Evolutionary conservation across 2,113 vertebrate species (phyloP).

Genomic region (Rostratula benghalensis): DNA sequence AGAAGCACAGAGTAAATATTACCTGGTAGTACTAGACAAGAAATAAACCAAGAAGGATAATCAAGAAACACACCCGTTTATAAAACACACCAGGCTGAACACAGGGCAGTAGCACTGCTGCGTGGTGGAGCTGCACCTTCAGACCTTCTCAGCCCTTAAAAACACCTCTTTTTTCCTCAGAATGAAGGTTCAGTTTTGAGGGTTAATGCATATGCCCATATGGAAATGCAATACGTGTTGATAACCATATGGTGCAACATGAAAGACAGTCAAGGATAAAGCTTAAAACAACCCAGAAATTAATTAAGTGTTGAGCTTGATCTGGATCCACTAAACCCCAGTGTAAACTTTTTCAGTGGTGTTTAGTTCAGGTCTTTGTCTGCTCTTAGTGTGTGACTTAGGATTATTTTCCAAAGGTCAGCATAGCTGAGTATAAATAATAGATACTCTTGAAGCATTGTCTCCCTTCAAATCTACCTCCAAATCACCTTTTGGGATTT

Average conservation of each 20-base stretch:
- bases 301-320: conserved; percentile 5
- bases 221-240: background rate
- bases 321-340: background rate
- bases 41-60: background rate
- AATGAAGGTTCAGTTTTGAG: background rate
- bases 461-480: background rate
- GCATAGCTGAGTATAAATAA: background rate
- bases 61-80: background rate
- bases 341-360: background rate
- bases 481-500: background rate
- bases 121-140: background rate
- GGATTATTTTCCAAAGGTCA: conserved; percentile 25
- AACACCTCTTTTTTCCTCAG: background rate
- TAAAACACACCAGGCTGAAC: background rate
- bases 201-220: background rate
- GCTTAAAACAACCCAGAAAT: conserved; percentile 20
- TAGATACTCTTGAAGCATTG: background rate
- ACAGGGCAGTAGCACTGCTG: background rate
- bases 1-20: background rate
- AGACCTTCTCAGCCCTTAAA: background rate
- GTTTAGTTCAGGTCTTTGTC: background rate
- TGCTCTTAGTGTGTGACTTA: background rate
- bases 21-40: background rate
- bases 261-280: conserved; percentile 9
- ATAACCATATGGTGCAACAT: background rate